phyloP scores from a whole-genome alignment of 1,140 invertebrate genomes.

The Eurosta solidaginis region DNA sequence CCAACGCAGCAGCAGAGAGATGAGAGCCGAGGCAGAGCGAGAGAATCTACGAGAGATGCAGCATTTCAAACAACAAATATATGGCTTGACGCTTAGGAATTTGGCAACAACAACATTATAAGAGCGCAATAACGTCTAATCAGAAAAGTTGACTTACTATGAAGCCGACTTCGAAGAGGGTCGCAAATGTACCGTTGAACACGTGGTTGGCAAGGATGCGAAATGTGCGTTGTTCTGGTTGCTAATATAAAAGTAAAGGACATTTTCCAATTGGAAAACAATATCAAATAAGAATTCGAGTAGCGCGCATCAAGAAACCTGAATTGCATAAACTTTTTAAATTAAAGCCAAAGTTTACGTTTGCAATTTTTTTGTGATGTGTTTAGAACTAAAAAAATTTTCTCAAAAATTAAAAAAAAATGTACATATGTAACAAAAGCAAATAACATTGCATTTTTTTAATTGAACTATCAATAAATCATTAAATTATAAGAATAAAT shows the following conservation, averaged over 20 bases:
- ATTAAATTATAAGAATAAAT: no score
- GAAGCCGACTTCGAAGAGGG: not conserved
- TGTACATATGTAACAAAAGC: no score
- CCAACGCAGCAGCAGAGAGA: conserved; percentile 51
- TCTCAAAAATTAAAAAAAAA: no score
- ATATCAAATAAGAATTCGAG: conserved; percentile 49
- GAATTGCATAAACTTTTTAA: not conserved
- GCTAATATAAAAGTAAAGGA: conserved; percentile 47
- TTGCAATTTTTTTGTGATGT: not conserved
- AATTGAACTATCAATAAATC: no score
- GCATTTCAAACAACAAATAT: no score
- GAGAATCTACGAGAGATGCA: no score
- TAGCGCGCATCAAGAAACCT: conserved; percentile 34
- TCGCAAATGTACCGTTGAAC: conserved; percentile 14
- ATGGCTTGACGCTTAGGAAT: not conserved
- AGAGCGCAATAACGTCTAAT: not conserved
- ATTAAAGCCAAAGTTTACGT: conserved; percentile 27
- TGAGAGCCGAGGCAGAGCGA: conserved; percentile 35
- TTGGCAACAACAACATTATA: not conserved
- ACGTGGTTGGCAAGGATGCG: conserved; percentile 25
- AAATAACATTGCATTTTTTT: no score
- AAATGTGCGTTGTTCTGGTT: conserved; percentile 11
- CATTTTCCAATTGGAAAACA: conserved; percentile 55
- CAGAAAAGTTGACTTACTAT: conserved; percentile 9
- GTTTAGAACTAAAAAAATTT: no score